Evolutionary conservation across 2,888 invertebrate species (phyloP), one percentile per base, ranked within the genome.

Genomic region (Mythimna ferrago): DNA sequence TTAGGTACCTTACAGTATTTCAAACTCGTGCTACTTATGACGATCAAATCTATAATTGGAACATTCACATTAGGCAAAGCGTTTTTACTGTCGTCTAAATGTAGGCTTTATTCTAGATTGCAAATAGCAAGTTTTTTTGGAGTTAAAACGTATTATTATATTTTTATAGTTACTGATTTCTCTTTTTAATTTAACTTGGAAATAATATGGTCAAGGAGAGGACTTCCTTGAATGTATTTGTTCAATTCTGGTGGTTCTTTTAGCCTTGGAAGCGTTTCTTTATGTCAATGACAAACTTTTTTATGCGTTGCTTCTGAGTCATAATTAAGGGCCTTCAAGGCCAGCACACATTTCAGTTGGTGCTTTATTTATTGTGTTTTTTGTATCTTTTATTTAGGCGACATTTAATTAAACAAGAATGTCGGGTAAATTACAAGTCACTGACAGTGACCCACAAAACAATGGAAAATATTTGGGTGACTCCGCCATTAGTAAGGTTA

Each of bases 201-300:
- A 60, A 11, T 16, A 54, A 57, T 9, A 35, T 53, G 64, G 66
- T 66, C 66, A 64, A 80, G 81, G 72, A 66, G 44, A 61, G 57
- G 11, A 69, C 44, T 80, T 78, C 64, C 66, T 62, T 70, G 63
- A 72, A 26, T 14, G n/a, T 58, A 61, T 71, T 71, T 60, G 51
- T 60, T 70, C 16, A 48, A 48, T 77, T 73, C 64, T 73, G 56
- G 56, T 26, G 35, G 41, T 61, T 64, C 19, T 26, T 70, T 19
- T 9, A 62, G 26, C 73, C 56, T 78, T 73, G 67, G 44, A 62
- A 11, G 26, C 58, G 32, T 60, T 54, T 78, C n/a, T 78, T 69
- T 73, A 58, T 64, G 21, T 32, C 11, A 56, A 48, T 41, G 35
- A n/a, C 2, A 61, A 56, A 48, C n/a, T 38, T 76, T 26, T 69